Base-by-base conservation (phyloP, 2,888 invertebrate species). In the Leistus spinibarbis region DNA sequence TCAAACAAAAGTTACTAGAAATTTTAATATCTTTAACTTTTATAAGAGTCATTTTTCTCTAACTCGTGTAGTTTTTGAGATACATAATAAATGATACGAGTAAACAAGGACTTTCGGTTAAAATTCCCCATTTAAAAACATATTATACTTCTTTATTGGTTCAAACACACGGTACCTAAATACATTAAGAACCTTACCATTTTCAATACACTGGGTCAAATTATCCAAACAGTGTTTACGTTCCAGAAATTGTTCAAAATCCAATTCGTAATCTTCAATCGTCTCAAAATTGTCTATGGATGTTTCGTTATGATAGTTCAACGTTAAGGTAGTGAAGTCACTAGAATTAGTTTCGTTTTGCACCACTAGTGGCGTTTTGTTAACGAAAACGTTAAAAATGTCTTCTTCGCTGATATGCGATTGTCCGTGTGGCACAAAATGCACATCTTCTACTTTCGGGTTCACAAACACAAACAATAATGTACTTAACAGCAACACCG, bases 141-240 rank as follows among this genome's bases (percentile, higher is more conserved):
- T n/a, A n/a, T n/a, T n/a, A n/a, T n/a, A n/a, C n/a, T n/a, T n/a
- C n/a, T n/a, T n/a, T n/a, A n/a, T n/a, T n/a, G n/a, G n/a, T n/a
- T n/a, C n/a, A n/a, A n/a, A n/a, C n/a, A n/a, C n/a, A n/a, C n/a
- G n/a, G n/a, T n/a, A n/a, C n/a, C n/a, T n/a, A n/a, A n/a, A n/a
- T n/a, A n/a, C n/a, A n/a, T 17, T 75, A 64, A 40, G 69, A 24
- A 1, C 73, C 81, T 79, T 79, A 84, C 84, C 83, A 80, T 82
- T 78, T 66, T 81, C 78, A 67, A 80, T 79, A 76, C 84, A 84
- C 65, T 80, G 79, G 3, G 81, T 82, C 17, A 83, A 71, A 79
- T 84, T 82, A 65, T 80, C 79, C 79, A 83, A 76, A 76, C 84
- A 85, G 20, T 77, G 60, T 77, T 80, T 83, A 16, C 82, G 82